Evolutionary conservation across 2,113 vertebrate species (phyloP).

Genomic region (Apodemus speciosus): DNA sequence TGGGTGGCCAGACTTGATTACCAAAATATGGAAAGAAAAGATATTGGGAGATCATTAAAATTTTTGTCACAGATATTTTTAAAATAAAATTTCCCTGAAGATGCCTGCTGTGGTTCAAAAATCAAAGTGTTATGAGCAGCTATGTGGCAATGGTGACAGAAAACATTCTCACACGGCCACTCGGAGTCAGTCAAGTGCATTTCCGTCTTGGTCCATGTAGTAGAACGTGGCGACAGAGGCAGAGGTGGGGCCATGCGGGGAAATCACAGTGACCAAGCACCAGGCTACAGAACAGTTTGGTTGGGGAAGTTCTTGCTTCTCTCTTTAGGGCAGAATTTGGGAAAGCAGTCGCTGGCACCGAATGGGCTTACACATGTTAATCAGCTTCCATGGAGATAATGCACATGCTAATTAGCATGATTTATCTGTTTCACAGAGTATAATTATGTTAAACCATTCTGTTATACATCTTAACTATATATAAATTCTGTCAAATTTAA

Average conservation of each 20-base stretch:
- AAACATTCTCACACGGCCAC: not conserved
- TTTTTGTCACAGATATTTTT: constrained; percentile 4
- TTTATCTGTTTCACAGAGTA: not conserved
- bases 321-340: not conserved
- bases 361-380: too few species aligned
- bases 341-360: not conserved
- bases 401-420: not conserved
- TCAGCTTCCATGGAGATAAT: not conserved
- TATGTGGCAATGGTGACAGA: not conserved
- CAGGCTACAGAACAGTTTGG: not conserved
- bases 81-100: not conserved
- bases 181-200: not conserved
- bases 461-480: not conserved
- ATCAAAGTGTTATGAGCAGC: not conserved
- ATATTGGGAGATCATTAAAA: not conserved
- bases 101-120: constrained; percentile 9
- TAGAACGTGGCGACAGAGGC: not conserved
- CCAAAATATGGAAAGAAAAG: not conserved
- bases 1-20: not conserved
- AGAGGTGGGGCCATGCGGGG: not conserved
- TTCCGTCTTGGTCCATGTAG: not conserved
- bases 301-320: not conserved
- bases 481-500: not conserved
- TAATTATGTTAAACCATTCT: not conserved
- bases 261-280: not conserved